These are phyloP conservation scores for Erebia epiphron DNA, from an alignment of 2,888 invertebrate genomes.

Conservation along the genomic window DNA sequence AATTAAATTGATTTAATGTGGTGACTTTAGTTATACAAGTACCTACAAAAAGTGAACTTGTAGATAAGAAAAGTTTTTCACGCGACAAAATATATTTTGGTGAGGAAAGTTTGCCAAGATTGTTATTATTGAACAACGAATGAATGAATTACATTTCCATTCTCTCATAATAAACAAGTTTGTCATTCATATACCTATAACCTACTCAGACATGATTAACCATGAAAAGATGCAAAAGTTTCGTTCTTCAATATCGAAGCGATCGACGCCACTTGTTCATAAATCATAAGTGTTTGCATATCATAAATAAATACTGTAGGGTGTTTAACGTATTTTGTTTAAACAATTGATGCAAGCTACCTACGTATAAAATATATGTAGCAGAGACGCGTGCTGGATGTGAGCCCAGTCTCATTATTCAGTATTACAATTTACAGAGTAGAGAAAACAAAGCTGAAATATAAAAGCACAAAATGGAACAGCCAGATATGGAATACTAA, in stretches of 20 bases:
- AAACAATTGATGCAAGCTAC: not conserved
- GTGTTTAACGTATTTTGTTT: not conserved
- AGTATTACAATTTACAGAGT: not conserved
- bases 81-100: not conserved
- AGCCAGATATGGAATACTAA: constrained; percentile 17
- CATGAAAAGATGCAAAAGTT: too few relatives aligned
- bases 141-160: constrained; percentile 2
- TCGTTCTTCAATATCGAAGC: too few relatives aligned
- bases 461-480: not conserved
- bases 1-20: too few relatives aligned
- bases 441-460: not conserved
- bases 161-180: constrained; percentile 3
- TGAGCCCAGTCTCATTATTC: not conserved
- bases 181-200: not conserved
- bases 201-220: not conserved
- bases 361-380: not conserved
- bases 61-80: too few relatives aligned
- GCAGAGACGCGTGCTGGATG: not conserved
- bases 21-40: too few relatives aligned
- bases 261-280: not conserved
- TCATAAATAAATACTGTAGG: too few relatives aligned
- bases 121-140: constrained; percentile 1
- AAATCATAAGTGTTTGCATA: too few relatives aligned
- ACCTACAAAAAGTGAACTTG: too few relatives aligned
- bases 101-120: not conserved